A percentile compares a stretch with the other conserved stretches of the same genome.
Evolutionary conservation across 2,113 vertebrate genomes (phyloP).

Genomic region (Semnopithecus entellus): DNA sequence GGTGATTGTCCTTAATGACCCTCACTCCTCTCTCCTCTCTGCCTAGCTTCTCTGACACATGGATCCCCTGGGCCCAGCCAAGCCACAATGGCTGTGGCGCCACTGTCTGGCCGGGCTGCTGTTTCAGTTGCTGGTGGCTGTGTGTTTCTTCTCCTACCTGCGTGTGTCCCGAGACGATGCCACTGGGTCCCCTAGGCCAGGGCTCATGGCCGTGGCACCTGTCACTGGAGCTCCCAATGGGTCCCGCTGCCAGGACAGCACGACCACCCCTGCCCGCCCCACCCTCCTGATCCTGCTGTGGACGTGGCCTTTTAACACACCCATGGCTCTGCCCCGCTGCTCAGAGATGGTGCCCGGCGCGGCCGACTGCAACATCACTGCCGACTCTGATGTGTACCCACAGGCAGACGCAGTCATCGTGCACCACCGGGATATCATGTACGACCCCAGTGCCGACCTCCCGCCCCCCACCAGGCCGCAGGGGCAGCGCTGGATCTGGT

Average conservation of each 20-base stretch:
- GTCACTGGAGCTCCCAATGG: neutral
- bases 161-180: neutral
- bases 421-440: slow-evolving; percentile 62
- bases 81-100: neutral
- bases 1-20: accelerated
- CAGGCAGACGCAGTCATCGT: slow-evolving; percentile 23
- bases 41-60: neutral
- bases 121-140: neutral
- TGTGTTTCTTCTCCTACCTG: slow-evolving; percentile 35
- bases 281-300: slow-evolving; percentile 64
- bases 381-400: neutral
- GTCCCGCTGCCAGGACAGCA: neutral
- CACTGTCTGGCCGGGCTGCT: neutral
- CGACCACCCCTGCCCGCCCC: accelerated
- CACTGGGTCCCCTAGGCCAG: accelerated
- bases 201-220: accelerated
- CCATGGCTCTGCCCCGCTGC: neutral
- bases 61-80: accelerated
- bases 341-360: accelerated
- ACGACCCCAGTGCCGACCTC: accelerated
- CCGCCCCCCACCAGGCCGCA: neutral
- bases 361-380: neutral
- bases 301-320: slow-evolving; percentile 45
- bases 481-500: slow-evolving; percentile 78
- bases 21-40: neutral